Conservation (phyloP, 2,113 vertebrate species). For the Pionites leucogaster region DNA sequence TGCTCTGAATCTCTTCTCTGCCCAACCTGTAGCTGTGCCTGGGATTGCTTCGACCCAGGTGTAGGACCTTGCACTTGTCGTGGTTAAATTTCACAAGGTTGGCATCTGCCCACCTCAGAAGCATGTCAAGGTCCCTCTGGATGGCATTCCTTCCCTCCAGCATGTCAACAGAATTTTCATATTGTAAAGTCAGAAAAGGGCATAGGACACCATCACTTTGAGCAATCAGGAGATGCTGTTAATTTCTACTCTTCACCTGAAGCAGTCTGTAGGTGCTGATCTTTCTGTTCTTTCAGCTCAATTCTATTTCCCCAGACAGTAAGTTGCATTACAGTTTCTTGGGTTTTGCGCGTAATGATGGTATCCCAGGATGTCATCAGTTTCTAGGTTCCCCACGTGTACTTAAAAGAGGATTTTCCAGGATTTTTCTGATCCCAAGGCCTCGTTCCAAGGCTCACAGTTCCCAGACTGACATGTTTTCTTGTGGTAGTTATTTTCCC, state of each 20-base stretch:
- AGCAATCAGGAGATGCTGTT: not conserved
- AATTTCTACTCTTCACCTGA: not conserved
- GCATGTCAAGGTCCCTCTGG: no score
- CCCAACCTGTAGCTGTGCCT: no score
- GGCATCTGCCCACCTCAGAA: no score
- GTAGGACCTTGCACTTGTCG: no score
- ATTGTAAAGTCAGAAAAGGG: not conserved
- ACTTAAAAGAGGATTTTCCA: not conserved
- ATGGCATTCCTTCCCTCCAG: no score
- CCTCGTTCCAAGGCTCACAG: not conserved
- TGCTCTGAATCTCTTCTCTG: no score
- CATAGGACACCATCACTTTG: not conserved
- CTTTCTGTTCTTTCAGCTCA: not conserved
- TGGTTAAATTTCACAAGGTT: no score
- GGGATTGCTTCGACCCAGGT: no score
- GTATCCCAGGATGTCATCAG: not conserved
- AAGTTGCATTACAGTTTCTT: not conserved
- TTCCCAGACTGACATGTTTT: not conserved
- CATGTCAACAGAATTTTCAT: no score
- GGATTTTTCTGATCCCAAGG: not conserved
- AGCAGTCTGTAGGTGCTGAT: not conserved
- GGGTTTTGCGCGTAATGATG: not conserved
- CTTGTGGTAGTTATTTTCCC: not conserved
- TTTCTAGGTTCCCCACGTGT: not conserved
- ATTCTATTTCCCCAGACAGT: not conserved